phyloP scores from a whole-genome alignment of 2,113 vertebrate species.

The Grantiella picta region DNA sequence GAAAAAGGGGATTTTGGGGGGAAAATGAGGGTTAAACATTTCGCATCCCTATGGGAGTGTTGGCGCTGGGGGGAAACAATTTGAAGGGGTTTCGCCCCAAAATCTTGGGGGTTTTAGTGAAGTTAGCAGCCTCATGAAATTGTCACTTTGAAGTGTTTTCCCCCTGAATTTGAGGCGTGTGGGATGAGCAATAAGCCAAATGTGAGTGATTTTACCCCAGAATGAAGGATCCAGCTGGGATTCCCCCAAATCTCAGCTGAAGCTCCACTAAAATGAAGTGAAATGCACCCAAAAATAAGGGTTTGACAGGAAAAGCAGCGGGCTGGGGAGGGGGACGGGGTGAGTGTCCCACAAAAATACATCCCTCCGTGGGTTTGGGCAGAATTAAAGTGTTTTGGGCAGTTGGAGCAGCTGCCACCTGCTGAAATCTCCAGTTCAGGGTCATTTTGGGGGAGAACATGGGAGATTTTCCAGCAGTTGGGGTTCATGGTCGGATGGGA shows the following conservation, averaged over 20 bases:
- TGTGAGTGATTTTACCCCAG: rapidly evolving
- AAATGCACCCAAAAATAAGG: rapidly evolving
- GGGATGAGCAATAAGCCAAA: rapidly evolving
- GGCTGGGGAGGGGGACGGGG: background rate
- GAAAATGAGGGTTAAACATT: rapidly evolving
- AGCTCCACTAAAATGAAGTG: rapidly evolving
- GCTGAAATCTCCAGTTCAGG: background rate
- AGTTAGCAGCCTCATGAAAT: rapidly evolving
- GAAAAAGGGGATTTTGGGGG: background rate
- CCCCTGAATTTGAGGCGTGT: rapidly evolving
- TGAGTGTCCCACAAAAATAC: rapidly evolving
- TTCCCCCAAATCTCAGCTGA: background rate
- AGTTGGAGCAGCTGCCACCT: background rate
- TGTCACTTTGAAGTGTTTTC: rapidly evolving
- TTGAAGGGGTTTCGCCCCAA: background rate
- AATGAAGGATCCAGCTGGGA: background rate
- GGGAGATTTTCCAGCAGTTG: no score
- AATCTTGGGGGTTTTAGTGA: background rate
- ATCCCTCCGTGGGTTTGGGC: rapidly evolving
- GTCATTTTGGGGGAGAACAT: rapidly evolving
- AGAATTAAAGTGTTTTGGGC: rapidly evolving
- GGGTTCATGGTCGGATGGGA: background rate
- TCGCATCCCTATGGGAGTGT: rapidly evolving
- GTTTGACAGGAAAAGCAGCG: rapidly evolving
- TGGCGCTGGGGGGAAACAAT: no score